Percentiles rank a stretch among this genome's conserved stretches.
phyloP scores from a whole-genome alignment of 2,797 vertebrate species.

The Sus cebifrons region DNA sequence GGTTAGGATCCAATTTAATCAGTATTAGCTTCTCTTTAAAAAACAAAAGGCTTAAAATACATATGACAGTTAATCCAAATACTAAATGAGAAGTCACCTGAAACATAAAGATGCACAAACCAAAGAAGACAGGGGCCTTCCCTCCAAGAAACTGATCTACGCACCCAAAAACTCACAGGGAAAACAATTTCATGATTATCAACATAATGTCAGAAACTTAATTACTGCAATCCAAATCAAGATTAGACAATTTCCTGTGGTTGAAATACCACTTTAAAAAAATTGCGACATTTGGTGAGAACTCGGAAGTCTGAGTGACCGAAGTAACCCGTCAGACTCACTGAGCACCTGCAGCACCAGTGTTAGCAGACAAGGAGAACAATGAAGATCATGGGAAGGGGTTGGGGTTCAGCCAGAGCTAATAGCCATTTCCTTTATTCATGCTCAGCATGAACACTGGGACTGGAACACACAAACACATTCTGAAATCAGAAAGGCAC shows the following conservation, averaged over 20 bases:
- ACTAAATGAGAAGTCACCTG: constrained; percentile 22
- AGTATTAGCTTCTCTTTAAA: constrained; percentile 23
- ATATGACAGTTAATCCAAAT: neutral
- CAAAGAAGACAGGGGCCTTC: neutral
- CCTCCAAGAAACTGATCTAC: constrained; percentile 15
- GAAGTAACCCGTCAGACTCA: neutral
- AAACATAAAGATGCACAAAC: neutral
- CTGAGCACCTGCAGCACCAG: constrained; percentile 1
- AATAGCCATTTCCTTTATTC: neutral
- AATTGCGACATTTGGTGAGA: constrained; percentile 55
- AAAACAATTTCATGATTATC: constrained; percentile 61
- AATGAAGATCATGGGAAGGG: neutral
- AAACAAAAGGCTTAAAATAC: constrained; percentile 21
- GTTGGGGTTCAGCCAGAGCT: neutral
- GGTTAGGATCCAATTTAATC: constrained; percentile 30
- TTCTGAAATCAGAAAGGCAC: constrained; percentile 41
- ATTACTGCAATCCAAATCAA: constrained; percentile 74
- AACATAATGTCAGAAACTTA: constrained; percentile 62
- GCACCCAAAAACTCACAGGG: constrained; percentile 10
- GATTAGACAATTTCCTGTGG: constrained; percentile 76
- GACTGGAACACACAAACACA: neutral
- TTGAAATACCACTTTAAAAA: constrained; percentile 64
- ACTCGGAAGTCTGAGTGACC: constrained; percentile 24
- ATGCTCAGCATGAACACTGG: neutral
- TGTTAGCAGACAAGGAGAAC: neutral